phyloP scores from a whole-genome alignment of 2,888 invertebrate genomes.

The Cacoxenus indagator region DNA sequence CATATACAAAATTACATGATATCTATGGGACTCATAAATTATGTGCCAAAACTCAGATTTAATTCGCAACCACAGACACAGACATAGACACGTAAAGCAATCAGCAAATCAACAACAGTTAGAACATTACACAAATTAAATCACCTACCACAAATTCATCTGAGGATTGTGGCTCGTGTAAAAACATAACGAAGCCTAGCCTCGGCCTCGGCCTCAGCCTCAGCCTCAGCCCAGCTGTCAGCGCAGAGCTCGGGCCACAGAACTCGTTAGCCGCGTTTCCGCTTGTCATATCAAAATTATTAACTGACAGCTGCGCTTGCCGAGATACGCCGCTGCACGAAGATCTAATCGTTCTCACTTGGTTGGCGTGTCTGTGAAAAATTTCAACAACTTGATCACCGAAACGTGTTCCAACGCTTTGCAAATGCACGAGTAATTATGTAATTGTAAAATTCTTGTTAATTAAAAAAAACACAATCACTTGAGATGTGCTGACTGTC shows the following conservation, averaged over 20 bases:
- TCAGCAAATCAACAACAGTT: too few relatives aligned
- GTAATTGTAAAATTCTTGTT: conserved; percentile 56
- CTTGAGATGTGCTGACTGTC: too few relatives aligned
- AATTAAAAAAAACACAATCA: conserved; percentile 60
- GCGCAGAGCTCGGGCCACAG: conserved; percentile 30
- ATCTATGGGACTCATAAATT: too few relatives aligned
- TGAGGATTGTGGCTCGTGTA: too few relatives aligned
- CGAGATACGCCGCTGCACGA: conserved; percentile 43
- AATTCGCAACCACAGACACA: too few relatives aligned
- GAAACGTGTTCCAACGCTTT: conserved; percentile 50
- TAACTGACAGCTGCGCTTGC: conserved; percentile 53
- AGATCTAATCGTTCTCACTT: conserved; percentile 14
- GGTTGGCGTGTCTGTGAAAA: conserved; percentile 3
- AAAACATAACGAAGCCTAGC: too few relatives aligned
- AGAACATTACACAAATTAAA: too few relatives aligned
- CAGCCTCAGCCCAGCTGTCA: conserved; percentile 10
- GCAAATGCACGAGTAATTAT: conserved; percentile 60
- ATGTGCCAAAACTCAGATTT: too few relatives aligned
- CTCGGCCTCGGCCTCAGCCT: too few relatives aligned
- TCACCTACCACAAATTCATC: too few relatives aligned
- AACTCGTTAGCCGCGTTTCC: conserved; percentile 64
- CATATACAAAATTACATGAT: too few relatives aligned
- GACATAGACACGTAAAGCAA: too few relatives aligned
- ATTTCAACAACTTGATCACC: conserved; percentile 50
- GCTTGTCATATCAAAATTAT: conserved; percentile 66